Base-by-base conservation (phyloP, 53 echinoderm and acorn worm genomes). In the Glandiceps talaboti region DNA sequence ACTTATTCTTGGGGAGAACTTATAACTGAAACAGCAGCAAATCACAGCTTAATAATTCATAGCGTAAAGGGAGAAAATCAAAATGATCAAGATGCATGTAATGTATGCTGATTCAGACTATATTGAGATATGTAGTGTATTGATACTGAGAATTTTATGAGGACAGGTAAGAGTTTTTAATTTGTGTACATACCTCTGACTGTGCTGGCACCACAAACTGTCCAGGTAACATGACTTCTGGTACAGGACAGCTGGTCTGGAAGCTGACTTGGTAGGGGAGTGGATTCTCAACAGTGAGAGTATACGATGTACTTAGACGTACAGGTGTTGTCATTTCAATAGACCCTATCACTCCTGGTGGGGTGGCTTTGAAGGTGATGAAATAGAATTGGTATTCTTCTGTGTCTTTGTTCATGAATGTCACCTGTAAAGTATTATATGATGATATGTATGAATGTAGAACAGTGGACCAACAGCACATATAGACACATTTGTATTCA, bases 151-250 rank as follows among this genome's bases (percentile, higher is more conserved):
- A n/a, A n/a, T n/a, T n/a, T n/a, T n/a, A n/a, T n/a, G n/a, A n/a
- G n/a, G n/a, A n/a, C n/a, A n/a, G n/a, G n/a, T n/a, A n/a, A n/a
- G n/a, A n/a, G n/a, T n/a, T n/a, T n/a, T n/a, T n/a, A n/a, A n/a
- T n/a, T n/a, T n/a, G n/a, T n/a, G n/a, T n/a, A n/a, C n/a, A n/a
- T 83, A 96, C 97, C 97, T 96, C 97, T 26, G 97, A 96, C 86
- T 96, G 97, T 25, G 97, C 92, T 33, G 97, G 92, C 1, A 96
- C 89, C 20, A 93, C 86, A 26, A 95, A 81, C 85, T 95, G 95
- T 27, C 92, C 90, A 0, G 95, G 95, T 26, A 92, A 83, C 95
- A 95, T 92, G 86, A 95, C 86, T 74, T 95, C 95, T 73, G 83
- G 64, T 33, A 90, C 81, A 1, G 92, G 80, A 80, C 95, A 97